Evolutionary conservation across 2,797 vertebrate genomes (phyloP), one percentile per base, ranked within the genome.

Genomic region (Enteromius viviparus): DNA sequence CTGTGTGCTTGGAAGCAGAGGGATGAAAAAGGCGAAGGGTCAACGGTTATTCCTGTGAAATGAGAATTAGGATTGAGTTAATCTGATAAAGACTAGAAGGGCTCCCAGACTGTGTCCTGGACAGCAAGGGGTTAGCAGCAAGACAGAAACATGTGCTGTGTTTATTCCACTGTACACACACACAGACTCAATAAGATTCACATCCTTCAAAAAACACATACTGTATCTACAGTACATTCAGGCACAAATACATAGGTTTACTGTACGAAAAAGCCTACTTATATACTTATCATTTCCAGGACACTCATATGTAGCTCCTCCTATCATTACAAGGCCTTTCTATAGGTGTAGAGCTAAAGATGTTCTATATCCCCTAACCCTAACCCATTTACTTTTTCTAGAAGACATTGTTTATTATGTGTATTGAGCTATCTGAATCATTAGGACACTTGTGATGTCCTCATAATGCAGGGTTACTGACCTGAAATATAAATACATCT

Each of bases 1-100:
- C 76, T 82, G 86, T 83, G 78, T 87, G 85, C 45, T 85, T 78
- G 83, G 32, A 51, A 82, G 80, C 7, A 68, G 71, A 85, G 76
- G 78, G 78, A 86, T 85, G 70, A 85, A 85, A 82, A 87, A 85
- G 90, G 89, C 85, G 89, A 92, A 92, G 88, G 88, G 90, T 89
- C 92, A 92, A 92, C 92, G 92, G 94, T 94, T 94, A 93, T 93
- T 94, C 94, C 94, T 95, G 94, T 93, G 92, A 95, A 95, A 95
- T 94, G 91, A 95, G 93, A 94, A 94, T 93, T 92, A 92, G 91
- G 91, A 92, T 92, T 92, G 92, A 92, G 93, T 95, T 94, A 95
- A 94, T 93, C 91, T 82, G 87, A 89, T 84, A 89, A 85, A 65
- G 69, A 37, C 82, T 82, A 86, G 84, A 80, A 85, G 85, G 71